Base-by-base conservation (phyloP, 2,113 vertebrate genomes). In the Elgaria multicarinata region DNA sequence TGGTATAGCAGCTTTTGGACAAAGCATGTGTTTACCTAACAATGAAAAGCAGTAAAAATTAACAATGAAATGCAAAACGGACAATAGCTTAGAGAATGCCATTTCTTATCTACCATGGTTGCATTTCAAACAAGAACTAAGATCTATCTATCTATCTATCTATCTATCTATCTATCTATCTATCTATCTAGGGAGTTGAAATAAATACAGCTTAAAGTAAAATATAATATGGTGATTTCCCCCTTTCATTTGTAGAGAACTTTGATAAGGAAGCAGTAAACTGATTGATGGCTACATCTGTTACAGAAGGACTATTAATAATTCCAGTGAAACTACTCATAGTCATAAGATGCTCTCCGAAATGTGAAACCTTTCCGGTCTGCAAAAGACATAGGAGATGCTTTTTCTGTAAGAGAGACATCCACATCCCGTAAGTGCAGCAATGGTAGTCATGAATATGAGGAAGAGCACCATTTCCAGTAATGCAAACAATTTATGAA, bases 251-350 rank as follows among this genome's bases (percentile, higher is more conserved):
- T 89, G 53, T 6, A 75, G 58, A 90, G 64, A 69, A 90, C 91
- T 87, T 89, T 89, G 86, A 33, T 55, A 87, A 95, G 80, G 79
- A 90, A 90, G 36, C 87, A 69, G 62, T 62, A 62, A 44, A 66
- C 58, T 97, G 96, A 97, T 82, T 97, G 97, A 94, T 94, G 96
- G 95, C 91, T 89, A 33, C 94, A 92, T 81, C 79, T 96, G 93
- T 81, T 74, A 1, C 55, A 85, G 39, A 72, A 31, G 77, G 69
- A 74, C 69, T 92, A 87, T 94, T 94, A 80, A 84, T 92, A 91
- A 92, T 79, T 88, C 0, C 88, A 93, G 85, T 71, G 85, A 82
- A 93, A 87, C 1, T 31, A 8, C 53, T 58, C 87, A 71, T 94
- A 91, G 89, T 58, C 87, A 71, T 94, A 91, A 90, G 66, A 69